Evolutionary conservation across 2,888 invertebrate species (phyloP).

Genomic region (Papilio demoleus): DNA sequence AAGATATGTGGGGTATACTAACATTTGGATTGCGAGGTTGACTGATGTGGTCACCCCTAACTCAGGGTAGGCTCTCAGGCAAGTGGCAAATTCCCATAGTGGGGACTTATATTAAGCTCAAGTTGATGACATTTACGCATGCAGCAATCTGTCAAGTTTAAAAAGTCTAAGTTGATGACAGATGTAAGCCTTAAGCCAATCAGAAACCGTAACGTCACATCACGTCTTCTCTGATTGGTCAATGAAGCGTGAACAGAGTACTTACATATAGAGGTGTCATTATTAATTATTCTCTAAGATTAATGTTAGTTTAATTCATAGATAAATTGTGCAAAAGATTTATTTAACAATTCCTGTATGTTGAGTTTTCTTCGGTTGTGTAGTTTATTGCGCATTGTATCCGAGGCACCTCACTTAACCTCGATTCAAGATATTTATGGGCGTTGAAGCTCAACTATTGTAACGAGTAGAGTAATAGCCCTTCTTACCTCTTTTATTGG

Average conservation of each 20-base stretch:
- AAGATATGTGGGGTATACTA: no score
- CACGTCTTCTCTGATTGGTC: background rate
- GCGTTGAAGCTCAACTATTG: conserved; percentile 40
- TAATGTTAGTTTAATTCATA: background rate
- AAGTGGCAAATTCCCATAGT: no score
- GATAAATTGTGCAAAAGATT: background rate
- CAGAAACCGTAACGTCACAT: background rate
- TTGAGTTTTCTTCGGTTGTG: conserved; percentile 4
- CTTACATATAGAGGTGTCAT: background rate
- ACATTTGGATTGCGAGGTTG: no score
- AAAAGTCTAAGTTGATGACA: no score
- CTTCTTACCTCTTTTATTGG: conserved; percentile 40
- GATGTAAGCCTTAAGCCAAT: background rate
- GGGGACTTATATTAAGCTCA: no score
- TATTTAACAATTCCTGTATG: conserved; percentile 20
- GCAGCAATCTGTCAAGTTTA: no score
- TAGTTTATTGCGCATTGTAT: conserved; percentile 38
- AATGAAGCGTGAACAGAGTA: background rate
- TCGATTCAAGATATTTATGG: conserved; percentile 41
- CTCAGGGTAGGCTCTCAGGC: no score
- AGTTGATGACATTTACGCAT: no score
- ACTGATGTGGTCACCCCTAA: no score
- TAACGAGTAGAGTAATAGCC: conserved; percentile 40
- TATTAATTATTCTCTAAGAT: background rate
- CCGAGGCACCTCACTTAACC: conserved; percentile 40